phyloP scores from a whole-genome alignment of 2,888 invertebrate genomes.

The Athripsodes cinereus region DNA sequence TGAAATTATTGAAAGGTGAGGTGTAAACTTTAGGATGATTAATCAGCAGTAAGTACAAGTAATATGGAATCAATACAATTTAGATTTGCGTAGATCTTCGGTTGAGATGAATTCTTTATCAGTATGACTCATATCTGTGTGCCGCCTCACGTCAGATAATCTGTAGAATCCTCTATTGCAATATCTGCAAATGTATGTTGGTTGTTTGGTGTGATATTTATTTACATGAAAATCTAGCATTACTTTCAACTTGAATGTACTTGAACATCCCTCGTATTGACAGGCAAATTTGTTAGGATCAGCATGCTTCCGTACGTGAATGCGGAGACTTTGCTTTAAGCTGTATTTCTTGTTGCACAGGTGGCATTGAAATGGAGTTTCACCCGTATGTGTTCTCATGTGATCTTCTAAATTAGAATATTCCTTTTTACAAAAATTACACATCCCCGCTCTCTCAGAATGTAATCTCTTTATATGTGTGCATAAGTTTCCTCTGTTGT shows the following conservation, averaged over 20 bases:
- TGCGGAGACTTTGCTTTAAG: conserved; percentile 38
- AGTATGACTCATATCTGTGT: conserved; percentile 27
- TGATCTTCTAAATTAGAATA: conserved; percentile 51
- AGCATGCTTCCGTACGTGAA: conserved; percentile 43
- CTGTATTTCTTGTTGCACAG: conserved; percentile 39
- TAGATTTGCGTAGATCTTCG: not conserved
- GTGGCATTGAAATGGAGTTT: conserved; percentile 42
- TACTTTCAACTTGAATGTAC: conserved; percentile 40
- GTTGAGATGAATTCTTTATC: not conserved
- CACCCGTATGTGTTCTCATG: conserved; percentile 53
- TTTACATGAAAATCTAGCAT: conserved; percentile 46
- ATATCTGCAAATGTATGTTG: conserved; percentile 42
- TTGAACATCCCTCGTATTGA: conserved; percentile 40
- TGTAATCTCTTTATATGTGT: conserved; percentile 20
- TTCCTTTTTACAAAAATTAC: conserved; percentile 47
- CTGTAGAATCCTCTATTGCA: conserved; percentile 44
- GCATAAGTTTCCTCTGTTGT: conserved; percentile 16
- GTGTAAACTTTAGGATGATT: too few relatives aligned
- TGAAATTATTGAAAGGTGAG: too few relatives aligned
- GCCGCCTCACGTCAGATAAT: conserved; percentile 41
- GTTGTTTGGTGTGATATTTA: conserved; percentile 43
- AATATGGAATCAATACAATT: not conserved
- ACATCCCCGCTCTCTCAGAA: conserved; percentile 31
- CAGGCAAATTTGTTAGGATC: conserved; percentile 43
- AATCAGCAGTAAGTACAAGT: too few relatives aligned